Percentiles rank a stretch among this genome's conserved stretches.
These are phyloP conservation scores for Romanomermis culicivorax DNA, from an alignment of 2,888 invertebrate species.

Conservation along the genomic window DNA sequence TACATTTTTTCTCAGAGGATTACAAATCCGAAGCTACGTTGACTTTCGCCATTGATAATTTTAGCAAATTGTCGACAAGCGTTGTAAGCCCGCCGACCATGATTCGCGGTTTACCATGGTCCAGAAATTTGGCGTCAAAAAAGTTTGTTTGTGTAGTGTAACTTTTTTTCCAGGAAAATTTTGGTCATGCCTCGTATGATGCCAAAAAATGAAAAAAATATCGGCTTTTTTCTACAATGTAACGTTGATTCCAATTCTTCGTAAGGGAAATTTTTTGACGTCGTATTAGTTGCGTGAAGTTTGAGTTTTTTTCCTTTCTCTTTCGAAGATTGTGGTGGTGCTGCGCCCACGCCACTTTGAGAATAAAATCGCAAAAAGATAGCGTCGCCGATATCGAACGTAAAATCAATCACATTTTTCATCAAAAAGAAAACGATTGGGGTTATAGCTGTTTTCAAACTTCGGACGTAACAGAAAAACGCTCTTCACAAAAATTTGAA, in stretches of 20 bases:
- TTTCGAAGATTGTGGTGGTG: slow-evolving; percentile 73
- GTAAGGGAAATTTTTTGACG: slow-evolving; percentile 22
- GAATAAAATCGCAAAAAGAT: slow-evolving; percentile 36
- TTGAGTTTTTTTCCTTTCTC: slow-evolving; percentile 10
- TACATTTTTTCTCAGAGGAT: slow-evolving; percentile 46
- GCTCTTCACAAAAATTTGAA: background rate
- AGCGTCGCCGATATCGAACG: slow-evolving; percentile 17
- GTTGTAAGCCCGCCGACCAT: slow-evolving; percentile 64
- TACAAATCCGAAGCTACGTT: slow-evolving; percentile 82
- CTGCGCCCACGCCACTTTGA: slow-evolving; percentile 74
- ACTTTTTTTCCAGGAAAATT: slow-evolving; percentile 44
- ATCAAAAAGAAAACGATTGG: slow-evolving; percentile 70
- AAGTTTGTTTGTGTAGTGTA: background rate
- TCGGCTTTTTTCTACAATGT: slow-evolving; percentile 55
- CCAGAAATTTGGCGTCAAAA: slow-evolving; percentile 16
- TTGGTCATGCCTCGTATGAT: slow-evolving; percentile 78
- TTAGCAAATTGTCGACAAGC: slow-evolving; percentile 57
- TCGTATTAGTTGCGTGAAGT: background rate
- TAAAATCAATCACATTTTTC: slow-evolving; percentile 74
- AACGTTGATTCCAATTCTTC: slow-evolving; percentile 89
- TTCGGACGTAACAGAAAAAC: slow-evolving; percentile 47
- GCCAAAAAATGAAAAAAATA: slow-evolving; percentile 41
- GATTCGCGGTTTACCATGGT: slow-evolving; percentile 86
- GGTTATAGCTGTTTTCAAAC: slow-evolving; percentile 90
- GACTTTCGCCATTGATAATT: slow-evolving; percentile 60